Evolutionary conservation across 2,113 vertebrate genomes (phyloP).

Genomic region (Orthonyx spaldingii): DNA sequence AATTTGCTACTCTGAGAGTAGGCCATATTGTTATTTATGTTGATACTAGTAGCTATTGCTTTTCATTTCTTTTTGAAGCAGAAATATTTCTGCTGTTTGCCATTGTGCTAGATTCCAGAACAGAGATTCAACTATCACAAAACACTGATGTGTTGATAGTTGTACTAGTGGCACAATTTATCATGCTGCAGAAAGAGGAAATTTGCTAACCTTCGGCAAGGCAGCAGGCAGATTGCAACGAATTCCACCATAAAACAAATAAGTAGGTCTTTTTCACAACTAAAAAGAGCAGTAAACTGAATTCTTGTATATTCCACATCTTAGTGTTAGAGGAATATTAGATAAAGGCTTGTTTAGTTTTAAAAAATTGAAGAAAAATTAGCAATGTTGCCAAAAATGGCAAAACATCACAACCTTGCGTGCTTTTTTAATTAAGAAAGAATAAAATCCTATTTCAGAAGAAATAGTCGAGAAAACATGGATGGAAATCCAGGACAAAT

Average conservation of each 20-base stretch:
- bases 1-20: neutral
- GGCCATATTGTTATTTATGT: neutral
- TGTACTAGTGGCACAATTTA: neutral
- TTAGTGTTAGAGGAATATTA: neutral
- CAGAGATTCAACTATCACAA: neutral
- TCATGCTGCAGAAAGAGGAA: neutral
- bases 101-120: neutral
- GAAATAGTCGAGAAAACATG: neutral
- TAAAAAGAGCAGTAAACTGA: neutral
- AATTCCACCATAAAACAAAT: neutral
- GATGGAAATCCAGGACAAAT: neutral
- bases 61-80: neutral
- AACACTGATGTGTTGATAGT: neutral
- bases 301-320: neutral
- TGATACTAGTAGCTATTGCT: neutral
- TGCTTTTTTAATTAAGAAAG: neutral
- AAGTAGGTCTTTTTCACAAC: neutral
- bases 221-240: neutral
- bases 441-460: neutral
- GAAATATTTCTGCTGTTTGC: neutral
- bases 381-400: rapidly evolving
- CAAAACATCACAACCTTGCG: neutral
- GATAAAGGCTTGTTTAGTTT: neutral
- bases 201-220: neutral
- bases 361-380: neutral